phyloP scores from a whole-genome alignment of 2,113 vertebrate species.

The Sterrhoptilus dennistouni region DNA sequence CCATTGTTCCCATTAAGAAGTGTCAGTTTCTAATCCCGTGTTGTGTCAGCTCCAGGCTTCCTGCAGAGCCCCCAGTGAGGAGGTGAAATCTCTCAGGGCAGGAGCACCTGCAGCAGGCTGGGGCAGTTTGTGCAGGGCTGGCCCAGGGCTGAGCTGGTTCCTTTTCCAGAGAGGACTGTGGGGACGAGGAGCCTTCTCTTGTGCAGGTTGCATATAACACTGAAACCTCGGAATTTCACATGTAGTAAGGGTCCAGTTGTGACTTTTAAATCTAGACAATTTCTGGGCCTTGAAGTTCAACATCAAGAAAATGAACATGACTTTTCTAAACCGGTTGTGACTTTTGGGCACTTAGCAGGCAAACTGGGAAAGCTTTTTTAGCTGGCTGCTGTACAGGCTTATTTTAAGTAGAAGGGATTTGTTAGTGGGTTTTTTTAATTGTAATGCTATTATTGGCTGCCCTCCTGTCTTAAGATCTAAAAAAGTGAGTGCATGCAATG shows the following conservation, averaged over 20 bases:
- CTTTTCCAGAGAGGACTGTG: not conserved
- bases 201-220: not conserved
- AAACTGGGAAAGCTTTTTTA: conserved; percentile 69
- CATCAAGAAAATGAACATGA: not conserved
- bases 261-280: not conserved
- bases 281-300: conserved; percentile 12
- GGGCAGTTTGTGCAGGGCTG: not conserved
- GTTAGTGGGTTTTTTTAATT: conserved; percentile 53
- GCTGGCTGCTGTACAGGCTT: conserved; percentile 63
- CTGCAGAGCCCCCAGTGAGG: not conserved
- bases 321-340: conserved; percentile 39
- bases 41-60: not conserved
- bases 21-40: not conserved
- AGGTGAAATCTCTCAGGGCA: not conserved
- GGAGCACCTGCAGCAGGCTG: not conserved
- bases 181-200: not conserved
- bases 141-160: not conserved
- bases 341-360: conserved; percentile 68
- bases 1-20: not conserved
- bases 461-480: conserved; percentile 47
- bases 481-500: conserved; percentile 54
- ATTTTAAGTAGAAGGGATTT: conserved; percentile 64
- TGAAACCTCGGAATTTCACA: conserved; percentile 20
- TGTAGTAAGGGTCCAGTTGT: conserved; percentile 1
- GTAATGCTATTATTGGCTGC: conserved; percentile 63